A percentile compares a stretch with the other conserved stretches of the same genome.
Conservation (phyloP, 2,113 vertebrate species). For the Calypte anna region DNA sequence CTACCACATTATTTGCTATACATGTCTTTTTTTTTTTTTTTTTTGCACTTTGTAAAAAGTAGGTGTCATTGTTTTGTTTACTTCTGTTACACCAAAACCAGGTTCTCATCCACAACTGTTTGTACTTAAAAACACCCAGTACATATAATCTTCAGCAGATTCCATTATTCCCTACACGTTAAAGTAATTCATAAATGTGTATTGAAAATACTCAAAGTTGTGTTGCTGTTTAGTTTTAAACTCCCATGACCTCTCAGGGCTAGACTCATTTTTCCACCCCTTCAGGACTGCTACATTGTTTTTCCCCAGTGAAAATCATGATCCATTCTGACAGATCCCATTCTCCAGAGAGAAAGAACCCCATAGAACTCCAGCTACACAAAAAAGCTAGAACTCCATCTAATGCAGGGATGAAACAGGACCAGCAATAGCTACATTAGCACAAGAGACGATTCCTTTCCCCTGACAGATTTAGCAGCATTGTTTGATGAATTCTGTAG, state of each 20-base stretch:
- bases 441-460: background rate
- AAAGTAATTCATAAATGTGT: background rate
- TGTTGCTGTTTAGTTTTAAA: background rate
- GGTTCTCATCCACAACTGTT: background rate
- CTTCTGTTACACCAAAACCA: background rate
- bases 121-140: background rate
- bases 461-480: background rate
- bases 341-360: background rate
- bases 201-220: background rate
- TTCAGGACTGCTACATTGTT: slow-evolving; percentile 11
- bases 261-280: background rate
- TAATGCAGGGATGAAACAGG: background rate
- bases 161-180: fast-evolving
- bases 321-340: slow-evolving; percentile 34
- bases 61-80: background rate
- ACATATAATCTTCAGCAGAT: background rate
- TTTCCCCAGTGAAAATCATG: background rate
- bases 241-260: background rate
- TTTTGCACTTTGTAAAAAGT: background rate
- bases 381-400: background rate
- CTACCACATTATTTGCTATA: background rate
- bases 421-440: background rate
- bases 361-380: background rate
- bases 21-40: background rate
- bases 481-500: background rate